Percentiles rank a stretch among this genome's conserved stretches.
These are phyloP conservation scores for Zhuqinia jingwanae DNA, from an alignment of 2,888 invertebrate species.

Conservation along the genomic window DNA sequence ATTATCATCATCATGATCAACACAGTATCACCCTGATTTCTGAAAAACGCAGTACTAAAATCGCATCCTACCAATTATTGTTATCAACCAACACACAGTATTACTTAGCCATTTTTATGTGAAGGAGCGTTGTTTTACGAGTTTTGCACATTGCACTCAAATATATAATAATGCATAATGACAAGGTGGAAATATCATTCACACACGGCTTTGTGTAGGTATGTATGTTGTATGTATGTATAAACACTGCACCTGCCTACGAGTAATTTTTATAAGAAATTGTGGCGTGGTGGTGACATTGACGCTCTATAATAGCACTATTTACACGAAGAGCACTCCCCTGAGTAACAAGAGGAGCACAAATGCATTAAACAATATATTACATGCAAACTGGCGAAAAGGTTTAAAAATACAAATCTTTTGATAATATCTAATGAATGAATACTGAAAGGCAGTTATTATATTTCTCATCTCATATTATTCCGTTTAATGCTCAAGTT, in stretches of 20 bases:
- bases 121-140: neutral
- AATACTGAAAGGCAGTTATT: neutral
- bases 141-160: conserved; percentile 4
- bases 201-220: too few relatives aligned
- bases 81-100: conserved; percentile 29
- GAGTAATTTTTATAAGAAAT: neutral
- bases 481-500: conserved; percentile 1
- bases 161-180: too few relatives aligned
- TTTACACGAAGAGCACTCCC: neutral
- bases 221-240: conserved; percentile 17
- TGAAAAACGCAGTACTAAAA: neutral
- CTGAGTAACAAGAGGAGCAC: neutral
- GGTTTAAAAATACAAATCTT: conserved; percentile 33
- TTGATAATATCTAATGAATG: neutral
- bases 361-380: neutral
- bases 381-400: conserved; percentile 1
- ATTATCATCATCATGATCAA: conserved; percentile 1
- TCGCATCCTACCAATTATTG: conserved; percentile 11
- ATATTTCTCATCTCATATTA: conserved; percentile 9
- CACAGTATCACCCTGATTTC: too few relatives aligned
- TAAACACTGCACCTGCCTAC: neutral
- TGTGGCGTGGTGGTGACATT: conserved; percentile 39
- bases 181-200: too few relatives aligned
- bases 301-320: conserved; percentile 30
- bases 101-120: conserved; percentile 19